Percentiles rank a stretch among this genome's conserved stretches.
phyloP scores from a whole-genome alignment of 2,113 vertebrate species.

The Pristiophorus japonicus region DNA sequence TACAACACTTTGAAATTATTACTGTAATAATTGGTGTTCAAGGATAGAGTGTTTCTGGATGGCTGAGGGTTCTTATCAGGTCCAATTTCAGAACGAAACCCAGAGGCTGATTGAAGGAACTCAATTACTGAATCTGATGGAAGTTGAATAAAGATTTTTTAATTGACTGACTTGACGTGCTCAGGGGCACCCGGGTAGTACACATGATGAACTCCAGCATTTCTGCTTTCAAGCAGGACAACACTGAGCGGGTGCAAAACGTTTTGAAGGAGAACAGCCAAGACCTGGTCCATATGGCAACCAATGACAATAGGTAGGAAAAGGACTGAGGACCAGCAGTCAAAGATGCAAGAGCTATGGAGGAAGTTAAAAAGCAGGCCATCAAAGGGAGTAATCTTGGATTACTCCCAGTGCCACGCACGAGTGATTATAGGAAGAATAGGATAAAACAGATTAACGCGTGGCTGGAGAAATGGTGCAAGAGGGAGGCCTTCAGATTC shows the following conservation, averaged over 20 bases:
- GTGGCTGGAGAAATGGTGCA: too few relatives aligned
- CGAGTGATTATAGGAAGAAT: too few relatives aligned
- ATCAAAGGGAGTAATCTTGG: too few relatives aligned
- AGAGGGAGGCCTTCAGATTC: too few relatives aligned
- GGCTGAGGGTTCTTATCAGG: neutral
- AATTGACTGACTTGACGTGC: neutral
- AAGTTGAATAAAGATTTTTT: neutral
- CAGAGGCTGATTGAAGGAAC: neutral
- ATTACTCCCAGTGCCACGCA: too few relatives aligned
- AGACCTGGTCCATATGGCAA: neutral
- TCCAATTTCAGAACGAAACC: neutral
- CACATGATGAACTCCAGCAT: neutral
- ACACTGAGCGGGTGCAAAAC: too few relatives aligned
- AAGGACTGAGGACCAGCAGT: too few relatives aligned
- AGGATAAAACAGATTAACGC: too few relatives aligned
- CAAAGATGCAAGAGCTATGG: too few relatives aligned
- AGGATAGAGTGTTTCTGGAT: too few relatives aligned
- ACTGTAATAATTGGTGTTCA: neutral
- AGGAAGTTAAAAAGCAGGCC: too few relatives aligned
- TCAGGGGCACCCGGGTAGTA: neutral
- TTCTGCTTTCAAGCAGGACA: neutral
- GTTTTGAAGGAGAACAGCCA: too few relatives aligned
- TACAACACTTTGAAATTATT: neutral
- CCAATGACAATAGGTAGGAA: neutral
- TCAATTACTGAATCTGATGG: neutral